Conservation (phyloP, 2,888 invertebrate genomes). For the Bugulina stolonifera region DNA sequence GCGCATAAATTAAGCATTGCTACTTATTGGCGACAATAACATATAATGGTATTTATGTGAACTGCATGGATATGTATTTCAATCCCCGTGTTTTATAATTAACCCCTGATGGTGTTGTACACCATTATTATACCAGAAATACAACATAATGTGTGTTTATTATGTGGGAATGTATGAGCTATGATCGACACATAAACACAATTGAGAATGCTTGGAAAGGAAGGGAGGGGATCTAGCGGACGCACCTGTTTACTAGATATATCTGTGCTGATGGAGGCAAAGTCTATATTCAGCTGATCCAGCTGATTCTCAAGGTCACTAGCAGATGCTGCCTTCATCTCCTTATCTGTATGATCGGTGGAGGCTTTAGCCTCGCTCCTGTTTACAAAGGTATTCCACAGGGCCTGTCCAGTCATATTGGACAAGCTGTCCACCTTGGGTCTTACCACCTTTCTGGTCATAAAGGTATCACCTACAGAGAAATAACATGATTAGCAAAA, state of each 20-base stretch:
- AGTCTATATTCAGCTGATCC: not conserved
- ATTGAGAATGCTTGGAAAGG: too few relatives aligned
- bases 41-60: too few relatives aligned
- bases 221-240: not conserved
- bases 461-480: conserved; percentile 5
- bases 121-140: too few relatives aligned
- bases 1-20: too few relatives aligned
- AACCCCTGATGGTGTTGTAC: too few relatives aligned
- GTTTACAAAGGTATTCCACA: conserved; percentile 47
- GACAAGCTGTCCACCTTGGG: conserved; percentile 27
- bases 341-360: not conserved
- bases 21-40: too few relatives aligned
- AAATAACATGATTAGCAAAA: not conserved
- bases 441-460: not conserved
- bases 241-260: not conserved
- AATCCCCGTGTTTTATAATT: too few relatives aligned
- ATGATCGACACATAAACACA: too few relatives aligned
- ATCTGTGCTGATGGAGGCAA: not conserved
- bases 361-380: not conserved
- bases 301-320: not conserved
- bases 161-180: too few relatives aligned
- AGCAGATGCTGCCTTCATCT: not conserved
- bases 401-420: conserved; percentile 47
- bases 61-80: too few relatives aligned
- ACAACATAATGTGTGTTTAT: not conserved